phyloP scores from a whole-genome alignment of 53 echinoderm and acorn worm species.

The Patiria pectinifera region DNA sequence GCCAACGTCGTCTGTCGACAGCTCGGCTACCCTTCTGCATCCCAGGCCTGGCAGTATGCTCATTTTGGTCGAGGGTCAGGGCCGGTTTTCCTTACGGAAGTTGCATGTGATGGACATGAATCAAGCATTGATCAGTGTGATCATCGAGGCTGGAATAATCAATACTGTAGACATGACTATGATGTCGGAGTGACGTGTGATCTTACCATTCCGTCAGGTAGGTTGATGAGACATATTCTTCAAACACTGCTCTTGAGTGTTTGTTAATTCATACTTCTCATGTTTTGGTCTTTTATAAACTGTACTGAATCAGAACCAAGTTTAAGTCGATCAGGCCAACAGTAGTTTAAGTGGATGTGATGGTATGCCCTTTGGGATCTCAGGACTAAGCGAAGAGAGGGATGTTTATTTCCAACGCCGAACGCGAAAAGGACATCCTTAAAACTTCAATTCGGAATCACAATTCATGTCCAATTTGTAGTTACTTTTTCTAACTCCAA shows the following conservation, averaged over 20 bases:
- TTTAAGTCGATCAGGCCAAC: no score
- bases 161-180: slow-evolving; percentile 42
- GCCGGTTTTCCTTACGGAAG: neutral
- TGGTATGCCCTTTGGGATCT: no score
- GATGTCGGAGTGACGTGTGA: slow-evolving; percentile 56
- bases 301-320: no score
- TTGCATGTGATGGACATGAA: neutral
- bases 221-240: neutral
- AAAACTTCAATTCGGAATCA: no score
- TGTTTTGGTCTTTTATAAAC: no score
- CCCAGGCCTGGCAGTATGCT: slow-evolving; percentile 6
- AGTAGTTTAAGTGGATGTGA: no score
- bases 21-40: slow-evolving; percentile 28
- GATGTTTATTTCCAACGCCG: no score
- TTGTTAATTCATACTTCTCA: neutral
- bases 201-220: neutral
- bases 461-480: no score
- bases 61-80: slow-evolving; percentile 5
- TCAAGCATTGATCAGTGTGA: slow-evolving; percentile 14
- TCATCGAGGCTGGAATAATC: slow-evolving; percentile 29
- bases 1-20: slow-evolving; percentile 30
- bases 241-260: neutral
- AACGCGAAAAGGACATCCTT: no score
- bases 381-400: no score
- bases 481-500: no score